phyloP scores from a whole-genome alignment of 2,888 invertebrate genomes.

The Platycheirus albimanus region DNA sequence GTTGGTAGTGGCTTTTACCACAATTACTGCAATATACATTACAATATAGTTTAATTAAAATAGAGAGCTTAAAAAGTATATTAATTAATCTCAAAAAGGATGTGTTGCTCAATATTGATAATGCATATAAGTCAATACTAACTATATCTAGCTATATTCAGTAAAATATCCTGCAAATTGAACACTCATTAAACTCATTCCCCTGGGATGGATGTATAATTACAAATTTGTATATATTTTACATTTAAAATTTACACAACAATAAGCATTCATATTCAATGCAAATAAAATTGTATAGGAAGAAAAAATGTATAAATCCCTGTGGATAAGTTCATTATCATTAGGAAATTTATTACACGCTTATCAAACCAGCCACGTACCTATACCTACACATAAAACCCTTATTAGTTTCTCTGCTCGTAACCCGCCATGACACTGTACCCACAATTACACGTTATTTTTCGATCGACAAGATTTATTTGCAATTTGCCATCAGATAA shows the following conservation, averaged over 20 bases:
- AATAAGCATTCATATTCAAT: slow-evolving; percentile 51
- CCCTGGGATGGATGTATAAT: slow-evolving; percentile 17
- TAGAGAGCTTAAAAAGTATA: slow-evolving; percentile 8
- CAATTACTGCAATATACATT: too few species aligned
- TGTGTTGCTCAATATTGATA: slow-evolving; percentile 12
- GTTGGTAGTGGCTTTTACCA: too few species aligned
- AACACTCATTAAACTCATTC: slow-evolving; percentile 26
- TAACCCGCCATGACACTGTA: slow-evolving; percentile 26
- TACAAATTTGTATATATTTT: slow-evolving; percentile 46
- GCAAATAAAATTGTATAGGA: slow-evolving; percentile 29
- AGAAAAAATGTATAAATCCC: slow-evolving; percentile 30
- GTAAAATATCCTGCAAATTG: slow-evolving; percentile 7
- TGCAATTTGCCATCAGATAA: slow-evolving; percentile 57
- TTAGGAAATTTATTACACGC: slow-evolving; percentile 57
- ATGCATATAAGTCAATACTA: slow-evolving; percentile 28
- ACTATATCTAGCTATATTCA: slow-evolving; percentile 1
- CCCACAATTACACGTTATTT: slow-evolving; percentile 45
- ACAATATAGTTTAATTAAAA: slow-evolving; percentile 34
- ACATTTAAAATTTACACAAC: slow-evolving; percentile 51
- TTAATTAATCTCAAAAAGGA: slow-evolving; percentile 36
- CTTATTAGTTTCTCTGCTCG: slow-evolving; percentile 56
- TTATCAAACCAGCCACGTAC: slow-evolving; percentile 43
- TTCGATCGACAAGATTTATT: slow-evolving; percentile 47
- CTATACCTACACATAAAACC: slow-evolving; percentile 17
- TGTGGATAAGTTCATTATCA: slow-evolving; percentile 58